Base-by-base conservation (phyloP, 2,113 vertebrate genomes). In the Myrmecophaga tridactyla region DNA sequence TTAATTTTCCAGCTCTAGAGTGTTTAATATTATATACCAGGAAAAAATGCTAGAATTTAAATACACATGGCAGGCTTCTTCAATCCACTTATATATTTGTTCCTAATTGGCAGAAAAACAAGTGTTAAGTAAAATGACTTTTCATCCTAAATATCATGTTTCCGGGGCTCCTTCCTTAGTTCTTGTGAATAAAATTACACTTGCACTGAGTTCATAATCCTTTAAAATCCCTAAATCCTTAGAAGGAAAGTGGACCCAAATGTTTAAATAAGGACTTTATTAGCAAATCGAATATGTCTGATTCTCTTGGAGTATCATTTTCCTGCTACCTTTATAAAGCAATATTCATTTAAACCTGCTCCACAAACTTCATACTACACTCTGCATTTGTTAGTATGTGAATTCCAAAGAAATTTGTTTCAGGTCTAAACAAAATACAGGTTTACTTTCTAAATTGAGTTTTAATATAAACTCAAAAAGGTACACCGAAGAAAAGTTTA, bases 151-250 rank as follows among this genome's bases (percentile, higher is more conserved):
- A 81, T 86, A 86, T 11, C 7, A 36, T 94, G 6, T 96, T 95
- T 98, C 80, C 93, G 58, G 36, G 89, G 25, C 67, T 82, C 34
- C 88, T 88, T 75, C 43, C n/a, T 92, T 90, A 96, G 43, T 90
- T 63, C 51, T 75, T 75, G 2, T 89, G 83, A 93, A 92, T 88
- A 94, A 94, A 96, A 80, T 94, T 86, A 95, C 36, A 93, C 70
- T 96, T 89, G 46, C 72, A 84, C 27, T 81, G 6, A 78, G 46
- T 76, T 95, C 92, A 60, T 94, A 96, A 95, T 94, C 87, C 80
- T 67, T 95, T 90, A 85, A 87, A 86, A 90, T 78, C 94, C 62
- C 39, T 29, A 86, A 92, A 76, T 88, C 94, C 78, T 82, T 83
- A 70, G 31, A 86, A 94, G 91, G 87, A 77, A 91, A 89, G 82